Conservation (phyloP, 2,113 vertebrate species). For the Vimba vimba region DNA sequence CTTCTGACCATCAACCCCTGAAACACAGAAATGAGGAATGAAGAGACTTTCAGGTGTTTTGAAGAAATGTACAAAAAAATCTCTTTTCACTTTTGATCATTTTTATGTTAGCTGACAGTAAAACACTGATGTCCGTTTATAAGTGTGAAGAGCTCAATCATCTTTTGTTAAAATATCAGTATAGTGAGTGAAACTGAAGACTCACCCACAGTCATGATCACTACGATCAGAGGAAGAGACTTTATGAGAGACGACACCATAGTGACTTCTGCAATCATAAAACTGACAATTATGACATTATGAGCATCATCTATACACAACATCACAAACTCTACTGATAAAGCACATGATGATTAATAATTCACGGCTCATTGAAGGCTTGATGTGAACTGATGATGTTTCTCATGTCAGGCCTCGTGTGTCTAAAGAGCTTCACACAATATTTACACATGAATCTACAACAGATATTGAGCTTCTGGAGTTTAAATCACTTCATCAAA, state of each 20-base stretch:
- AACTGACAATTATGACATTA: background rate
- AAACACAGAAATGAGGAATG: no score
- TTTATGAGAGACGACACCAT: background rate
- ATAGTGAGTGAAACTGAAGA: background rate
- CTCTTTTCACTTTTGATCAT: background rate
- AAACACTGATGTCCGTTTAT: background rate
- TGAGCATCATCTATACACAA: background rate
- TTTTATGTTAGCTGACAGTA: background rate
- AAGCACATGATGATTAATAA: no score
- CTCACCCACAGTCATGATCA: conserved; percentile 27
- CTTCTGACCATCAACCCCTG: no score
- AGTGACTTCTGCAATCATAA: background rate
- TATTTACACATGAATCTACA: no score
- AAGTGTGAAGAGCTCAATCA: background rate
- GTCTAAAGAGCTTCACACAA: no score
- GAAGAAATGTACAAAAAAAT: rapidly evolving
- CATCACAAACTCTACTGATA: background rate
- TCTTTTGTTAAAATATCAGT: background rate
- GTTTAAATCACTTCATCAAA: no score
- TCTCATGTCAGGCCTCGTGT: no score
- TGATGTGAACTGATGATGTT: no score
- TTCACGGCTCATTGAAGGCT: no score
- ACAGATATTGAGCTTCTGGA: no score
- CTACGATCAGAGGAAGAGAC: conserved; percentile 13
- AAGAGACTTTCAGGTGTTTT: background rate